phyloP scores from a whole-genome alignment of 2,888 invertebrate species.

The Timandra comae region DNA sequence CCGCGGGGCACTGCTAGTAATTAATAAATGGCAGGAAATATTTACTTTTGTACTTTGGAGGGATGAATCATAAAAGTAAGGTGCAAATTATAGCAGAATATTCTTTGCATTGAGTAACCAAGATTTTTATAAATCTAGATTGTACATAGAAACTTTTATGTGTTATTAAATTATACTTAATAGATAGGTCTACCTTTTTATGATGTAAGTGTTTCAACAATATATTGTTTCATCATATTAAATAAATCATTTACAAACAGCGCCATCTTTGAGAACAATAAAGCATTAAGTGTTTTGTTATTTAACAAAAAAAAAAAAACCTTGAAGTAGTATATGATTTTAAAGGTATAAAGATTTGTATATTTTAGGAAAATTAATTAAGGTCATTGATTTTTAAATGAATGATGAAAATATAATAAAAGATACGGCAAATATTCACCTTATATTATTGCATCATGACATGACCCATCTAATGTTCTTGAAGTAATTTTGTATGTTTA shows the following conservation, averaged over 20 bases:
- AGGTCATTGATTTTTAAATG: conserved; percentile 1
- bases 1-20: too few species aligned
- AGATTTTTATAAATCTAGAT: too few species aligned
- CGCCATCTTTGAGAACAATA: neutral
- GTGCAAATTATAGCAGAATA: too few species aligned
- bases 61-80: too few species aligned
- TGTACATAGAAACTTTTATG: too few species aligned
- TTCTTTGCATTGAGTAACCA: too few species aligned
- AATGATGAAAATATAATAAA: neutral
- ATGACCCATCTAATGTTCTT: too few species aligned
- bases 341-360: neutral
- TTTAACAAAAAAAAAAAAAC: neutral
- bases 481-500: too few species aligned
- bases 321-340: neutral
- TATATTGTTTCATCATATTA: neutral
- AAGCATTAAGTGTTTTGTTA: neutral
- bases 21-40: too few species aligned
- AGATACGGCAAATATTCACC: neutral
- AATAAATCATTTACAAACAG: neutral
- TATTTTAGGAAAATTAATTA: neutral
- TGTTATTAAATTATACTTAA: too few species aligned
- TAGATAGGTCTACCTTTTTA: too few species aligned
- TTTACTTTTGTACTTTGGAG: too few species aligned
- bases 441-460: neutral
- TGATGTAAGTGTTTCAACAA: neutral